A percentile compares a stretch with the other conserved stretches of the same genome.
Evolutionary conservation across 2,888 invertebrate species (phyloP).

Genomic region (Agriotes lineatus): DNA sequence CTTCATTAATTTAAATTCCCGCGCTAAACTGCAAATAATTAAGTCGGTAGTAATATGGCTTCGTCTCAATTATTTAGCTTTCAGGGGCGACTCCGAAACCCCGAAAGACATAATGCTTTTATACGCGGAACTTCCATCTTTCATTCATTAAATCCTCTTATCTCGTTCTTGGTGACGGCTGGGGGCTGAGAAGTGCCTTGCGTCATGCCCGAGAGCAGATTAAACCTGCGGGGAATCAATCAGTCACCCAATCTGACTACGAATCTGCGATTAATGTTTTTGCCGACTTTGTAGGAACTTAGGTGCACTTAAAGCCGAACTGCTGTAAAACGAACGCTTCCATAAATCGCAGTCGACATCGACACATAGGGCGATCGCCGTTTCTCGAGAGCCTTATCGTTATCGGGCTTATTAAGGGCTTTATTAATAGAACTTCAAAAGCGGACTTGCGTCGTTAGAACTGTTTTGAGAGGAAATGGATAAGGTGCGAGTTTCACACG

Average conservation of each 20-base stretch:
- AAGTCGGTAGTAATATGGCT: too few species aligned
- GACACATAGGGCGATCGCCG: not conserved
- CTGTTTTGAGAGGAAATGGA: too few species aligned
- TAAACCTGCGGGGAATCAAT: slow-evolving; percentile 28
- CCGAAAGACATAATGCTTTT: not conserved
- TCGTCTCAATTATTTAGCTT: too few species aligned
- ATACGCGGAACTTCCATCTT: not conserved
- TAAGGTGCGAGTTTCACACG: too few species aligned
- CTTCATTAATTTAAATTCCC: too few species aligned
- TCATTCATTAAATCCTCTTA: slow-evolving; percentile 25
- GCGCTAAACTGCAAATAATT: too few species aligned
- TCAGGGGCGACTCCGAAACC: not conserved
- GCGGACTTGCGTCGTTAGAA: too few species aligned
- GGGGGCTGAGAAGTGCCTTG: slow-evolving; percentile 21
- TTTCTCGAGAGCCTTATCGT: not conserved
- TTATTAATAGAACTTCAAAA: slow-evolving; percentile 4
- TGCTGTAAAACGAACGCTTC: not conserved
- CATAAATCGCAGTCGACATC: slow-evolving; percentile 1
- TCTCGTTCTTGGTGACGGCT: slow-evolving; percentile 14
- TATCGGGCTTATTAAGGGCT: not conserved
- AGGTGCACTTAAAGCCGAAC: slow-evolving; percentile 12
- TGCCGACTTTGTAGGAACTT: slow-evolving; percentile 12
- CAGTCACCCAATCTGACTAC: slow-evolving; percentile 26
- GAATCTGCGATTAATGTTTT: slow-evolving; percentile 26
- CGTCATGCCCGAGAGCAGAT: slow-evolving; percentile 26